Conservation (phyloP, 1,140 invertebrate species). For the Cardiocondyla obscurior region DNA sequence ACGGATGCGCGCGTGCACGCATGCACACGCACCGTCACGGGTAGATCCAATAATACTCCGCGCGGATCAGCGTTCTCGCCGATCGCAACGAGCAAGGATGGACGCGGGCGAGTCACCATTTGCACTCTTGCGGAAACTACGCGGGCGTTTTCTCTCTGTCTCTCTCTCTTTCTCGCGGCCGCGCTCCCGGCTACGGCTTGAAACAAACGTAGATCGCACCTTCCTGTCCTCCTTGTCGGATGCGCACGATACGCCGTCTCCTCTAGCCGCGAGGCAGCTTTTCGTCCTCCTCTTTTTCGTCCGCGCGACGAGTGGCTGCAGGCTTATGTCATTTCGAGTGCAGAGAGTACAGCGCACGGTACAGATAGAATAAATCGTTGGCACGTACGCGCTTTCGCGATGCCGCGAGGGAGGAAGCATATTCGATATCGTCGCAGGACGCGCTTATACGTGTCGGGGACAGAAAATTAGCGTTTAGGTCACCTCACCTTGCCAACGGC, state of each 20-base stretch:
- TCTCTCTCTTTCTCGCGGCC: background rate
- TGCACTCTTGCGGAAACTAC: background rate
- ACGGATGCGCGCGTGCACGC: background rate
- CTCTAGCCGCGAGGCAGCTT: background rate
- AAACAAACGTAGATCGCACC: constrained; percentile 44
- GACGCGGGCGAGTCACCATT: background rate
- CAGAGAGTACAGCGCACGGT: background rate
- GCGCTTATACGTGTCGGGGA: background rate
- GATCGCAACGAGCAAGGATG: background rate
- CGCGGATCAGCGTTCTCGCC: background rate
- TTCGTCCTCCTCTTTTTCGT: background rate
- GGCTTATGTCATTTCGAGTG: background rate
- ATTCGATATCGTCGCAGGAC: background rate
- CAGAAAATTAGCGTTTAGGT: background rate
- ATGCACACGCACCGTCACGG: background rate
- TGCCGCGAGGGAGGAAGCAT: background rate
- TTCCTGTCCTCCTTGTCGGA: background rate
- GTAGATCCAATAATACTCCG: constrained; percentile 8
- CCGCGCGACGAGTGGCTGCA: background rate
- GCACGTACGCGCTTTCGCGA: background rate
- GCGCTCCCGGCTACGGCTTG: background rate
- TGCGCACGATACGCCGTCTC: background rate
- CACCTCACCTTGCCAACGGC: constrained; percentile 75
- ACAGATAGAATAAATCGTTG: background rate
- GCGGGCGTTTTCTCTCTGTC: background rate